Conservation (phyloP, 92 coral and sea anemone genomes). For the Anthopleura xanthogrammica region DNA sequence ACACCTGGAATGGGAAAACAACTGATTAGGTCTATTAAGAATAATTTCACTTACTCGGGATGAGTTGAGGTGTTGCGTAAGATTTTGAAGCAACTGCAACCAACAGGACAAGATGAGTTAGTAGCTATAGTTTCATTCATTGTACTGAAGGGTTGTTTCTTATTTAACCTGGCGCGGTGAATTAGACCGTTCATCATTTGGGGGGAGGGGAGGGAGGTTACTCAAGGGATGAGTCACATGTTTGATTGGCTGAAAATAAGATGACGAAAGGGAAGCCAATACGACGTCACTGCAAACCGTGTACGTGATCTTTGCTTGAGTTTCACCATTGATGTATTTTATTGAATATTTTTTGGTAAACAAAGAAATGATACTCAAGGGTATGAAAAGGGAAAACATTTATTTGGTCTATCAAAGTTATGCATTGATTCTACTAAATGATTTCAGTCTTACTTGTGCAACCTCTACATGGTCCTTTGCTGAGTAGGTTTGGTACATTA, state of each 20-base stretch:
- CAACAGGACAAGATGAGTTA: background rate
- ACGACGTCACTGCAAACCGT: background rate
- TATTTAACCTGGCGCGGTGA: background rate
- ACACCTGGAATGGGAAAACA: too few species aligned
- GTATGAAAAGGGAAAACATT: background rate
- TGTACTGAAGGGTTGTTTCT: too few species aligned
- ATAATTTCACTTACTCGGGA: background rate
- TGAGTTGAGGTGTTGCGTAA: slow-evolving; percentile 10
- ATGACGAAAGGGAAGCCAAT: background rate
- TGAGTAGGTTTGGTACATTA: slow-evolving; percentile 13
- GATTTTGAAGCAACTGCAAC: slow-evolving; percentile 7
- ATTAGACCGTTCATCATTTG: background rate
- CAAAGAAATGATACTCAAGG: too few species aligned
- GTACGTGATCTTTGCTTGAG: too few species aligned
- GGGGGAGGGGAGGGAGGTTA: background rate
- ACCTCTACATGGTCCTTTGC: background rate
- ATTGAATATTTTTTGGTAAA: too few species aligned
- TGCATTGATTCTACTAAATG: too few species aligned
- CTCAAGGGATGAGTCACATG: background rate
- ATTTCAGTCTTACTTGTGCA: background rate
- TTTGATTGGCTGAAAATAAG: background rate
- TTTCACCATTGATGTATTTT: too few species aligned
- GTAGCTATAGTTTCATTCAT: background rate
- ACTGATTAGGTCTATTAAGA: background rate
- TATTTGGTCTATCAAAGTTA: too few species aligned